Conservation (phyloP, 2,888 invertebrate species). For the Argyresthia albistria region DNA sequence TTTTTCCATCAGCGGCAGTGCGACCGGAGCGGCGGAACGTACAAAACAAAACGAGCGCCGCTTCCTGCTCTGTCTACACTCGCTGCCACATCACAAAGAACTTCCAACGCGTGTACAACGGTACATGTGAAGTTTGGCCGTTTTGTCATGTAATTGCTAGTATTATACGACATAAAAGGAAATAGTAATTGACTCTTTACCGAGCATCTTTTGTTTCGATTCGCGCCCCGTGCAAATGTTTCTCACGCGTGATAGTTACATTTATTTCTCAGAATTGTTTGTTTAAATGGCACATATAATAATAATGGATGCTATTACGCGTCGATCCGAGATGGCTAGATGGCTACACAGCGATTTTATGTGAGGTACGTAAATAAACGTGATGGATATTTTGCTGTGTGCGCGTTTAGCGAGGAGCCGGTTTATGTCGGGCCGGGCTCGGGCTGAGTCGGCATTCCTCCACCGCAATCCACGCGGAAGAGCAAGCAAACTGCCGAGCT, state of each 20-base stretch:
- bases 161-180: conserved; percentile 25
- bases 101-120: conserved; percentile 9
- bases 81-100: conserved; percentile 2
- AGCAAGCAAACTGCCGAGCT: conserved; percentile 15
- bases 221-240: conserved; percentile 5
- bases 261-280: conserved; percentile 11
- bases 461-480: conserved; percentile 37
- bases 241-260: conserved; percentile 19
- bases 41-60: conserved; percentile 24
- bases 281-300: conserved; percentile 5
- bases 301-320: conserved; percentile 1
- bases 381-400: conserved; percentile 5
- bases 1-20: conserved; percentile 13
- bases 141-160: conserved; percentile 20
- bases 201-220: conserved; percentile 26
- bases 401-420: conserved; percentile 12
- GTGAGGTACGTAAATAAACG: background rate
- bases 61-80: conserved; percentile 1
- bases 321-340: background rate
- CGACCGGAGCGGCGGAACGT: conserved; percentile 14
- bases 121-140: conserved; percentile 16
- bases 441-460: conserved; percentile 35
- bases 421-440: conserved; percentile 8
- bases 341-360: background rate
- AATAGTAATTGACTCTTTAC: conserved; percentile 30